Evolutionary conservation across 2,113 vertebrate species (phyloP).

Genomic region (Gobio gobio): DNA sequence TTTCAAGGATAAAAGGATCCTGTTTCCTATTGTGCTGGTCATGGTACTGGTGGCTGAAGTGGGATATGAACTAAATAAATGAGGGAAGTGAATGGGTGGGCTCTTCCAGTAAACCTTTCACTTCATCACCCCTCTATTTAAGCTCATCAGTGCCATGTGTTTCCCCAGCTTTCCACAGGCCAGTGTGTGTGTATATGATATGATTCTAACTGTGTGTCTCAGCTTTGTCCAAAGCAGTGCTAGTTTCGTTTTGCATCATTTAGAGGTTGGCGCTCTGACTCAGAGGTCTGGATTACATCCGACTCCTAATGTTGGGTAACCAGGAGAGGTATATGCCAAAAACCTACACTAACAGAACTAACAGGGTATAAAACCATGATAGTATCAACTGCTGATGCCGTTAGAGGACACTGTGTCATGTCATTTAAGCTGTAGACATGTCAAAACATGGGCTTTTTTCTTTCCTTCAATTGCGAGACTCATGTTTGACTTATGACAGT

Average conservation of each 20-base stretch:
- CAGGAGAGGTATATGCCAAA: neutral
- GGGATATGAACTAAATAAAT: conserved; percentile 15
- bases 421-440: neutral
- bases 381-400: no score
- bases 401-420: neutral
- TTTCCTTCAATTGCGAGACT: neutral
- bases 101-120: conserved; percentile 49
- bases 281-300: conserved; percentile 40
- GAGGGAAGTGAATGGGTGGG: conserved; percentile 6
- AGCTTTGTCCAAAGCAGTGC: neutral
- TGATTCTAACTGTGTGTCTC: neutral
- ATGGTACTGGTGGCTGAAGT: conserved; percentile 7
- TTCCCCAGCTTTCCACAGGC: conserved; percentile 24
- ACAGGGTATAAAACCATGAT: neutral
- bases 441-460: neutral
- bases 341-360: neutral
- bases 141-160: conserved; percentile 33
- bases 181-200: neutral
- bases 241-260: conserved; percentile 34
- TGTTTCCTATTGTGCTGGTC: conserved; percentile 27
- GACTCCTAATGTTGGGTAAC: conserved; percentile 16
- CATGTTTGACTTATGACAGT: neutral
- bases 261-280: neutral
- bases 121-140: conserved; percentile 30
- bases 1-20: neutral